Evolutionary conservation across 2,888 invertebrate species (phyloP), one percentile per base, ranked within the genome.

Genomic region (Hydriomena furcata): DNA sequence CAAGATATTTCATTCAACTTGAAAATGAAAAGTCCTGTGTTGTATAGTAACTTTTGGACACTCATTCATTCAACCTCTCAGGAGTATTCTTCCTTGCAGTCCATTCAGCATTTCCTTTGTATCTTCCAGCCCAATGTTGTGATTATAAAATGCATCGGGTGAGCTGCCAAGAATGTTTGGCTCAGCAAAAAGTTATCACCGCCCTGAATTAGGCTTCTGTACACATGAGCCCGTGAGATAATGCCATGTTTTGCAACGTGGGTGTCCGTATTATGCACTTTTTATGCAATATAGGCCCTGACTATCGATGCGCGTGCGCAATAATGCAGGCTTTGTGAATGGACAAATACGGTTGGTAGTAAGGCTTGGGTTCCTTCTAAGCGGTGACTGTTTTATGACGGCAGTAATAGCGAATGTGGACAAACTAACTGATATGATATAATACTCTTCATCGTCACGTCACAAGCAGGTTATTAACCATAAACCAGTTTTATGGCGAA

Each of bases 191-290:
- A 80, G 64, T 73, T 73, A 84, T 73, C 68, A 73, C 73, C 82
- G 84, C 82, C 87, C 80, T 73, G 67, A 65, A 65, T 68, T 41
- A 76, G 80, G 83, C 84, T 83, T 82, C 84, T 77, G 83, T 75
- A 61, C 68, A 87, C 75, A 73, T 66, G 86, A 88, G 78, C 83
- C 84, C 87, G 86, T 88, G 88, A 88, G 72, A 82, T 84, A 83
- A 84, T 81, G 79, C 79, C 58, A 71, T 60, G 75, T 79, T 78
- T 80, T 46, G 77, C 89, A 51, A 82, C 89, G 89, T 90, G 89
- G 89, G 89, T 89, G 89, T 89, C 79, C 88, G 66, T 76, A 79
- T 84, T 84, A 77, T 84, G 73, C 68, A 73, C 69, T 85, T 88
- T 86, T 87, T 86, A 75, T 73, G 62, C 65, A 47, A 37, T 52